Base-by-base conservation (phyloP, 92 coral and sea anemone genomes). In the Bergia sp. region DNA sequence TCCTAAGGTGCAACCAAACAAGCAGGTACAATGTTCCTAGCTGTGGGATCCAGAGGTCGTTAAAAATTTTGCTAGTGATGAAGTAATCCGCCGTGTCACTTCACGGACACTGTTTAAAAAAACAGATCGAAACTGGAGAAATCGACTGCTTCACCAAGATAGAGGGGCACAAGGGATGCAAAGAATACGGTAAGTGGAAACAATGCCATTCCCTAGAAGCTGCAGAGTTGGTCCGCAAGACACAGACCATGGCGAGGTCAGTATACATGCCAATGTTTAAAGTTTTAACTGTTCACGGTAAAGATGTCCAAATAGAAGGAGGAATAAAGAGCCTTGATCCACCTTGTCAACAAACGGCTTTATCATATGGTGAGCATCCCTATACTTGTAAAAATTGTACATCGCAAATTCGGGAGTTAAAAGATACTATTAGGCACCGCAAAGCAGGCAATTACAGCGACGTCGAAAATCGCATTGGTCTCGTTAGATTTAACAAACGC, bases 1-100 rank as follows among this genome's bases (percentile, higher is more conserved):
- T n/a, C n/a, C n/a, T n/a, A n/a, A n/a, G n/a, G n/a, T n/a, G n/a
- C n/a, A n/a, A n/a, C n/a, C n/a, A n/a, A n/a, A n/a, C n/a, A n/a
- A n/a, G n/a, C n/a, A n/a, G n/a, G n/a, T n/a, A n/a, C n/a, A n/a
- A n/a, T n/a, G n/a, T n/a, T n/a, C n/a, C n/a, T n/a, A n/a, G n/a
- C n/a, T n/a, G n/a, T n/a, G n/a, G n/a, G n/a, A n/a, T n/a, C n/a
- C 85, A 80, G 85, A 80, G 85, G 71, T 80, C 73, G 73, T 80
- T 23, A 80, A 80, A 38, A 12, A 55, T 55, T 80, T 80, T 57
- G 43, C 1, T 10, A 23, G 7, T 3, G 73, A 80, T 80, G 73
- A 80, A 49, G 36, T 1, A 57, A 53, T 53, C n/a, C 53, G 71
- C 43, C 29, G 18, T 86, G 5, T 74, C 50, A 71, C 42, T 86